These are phyloP conservation scores for Seira musarum DNA, from an alignment of 2,888 invertebrate genomes.

Conservation along the genomic window DNA sequence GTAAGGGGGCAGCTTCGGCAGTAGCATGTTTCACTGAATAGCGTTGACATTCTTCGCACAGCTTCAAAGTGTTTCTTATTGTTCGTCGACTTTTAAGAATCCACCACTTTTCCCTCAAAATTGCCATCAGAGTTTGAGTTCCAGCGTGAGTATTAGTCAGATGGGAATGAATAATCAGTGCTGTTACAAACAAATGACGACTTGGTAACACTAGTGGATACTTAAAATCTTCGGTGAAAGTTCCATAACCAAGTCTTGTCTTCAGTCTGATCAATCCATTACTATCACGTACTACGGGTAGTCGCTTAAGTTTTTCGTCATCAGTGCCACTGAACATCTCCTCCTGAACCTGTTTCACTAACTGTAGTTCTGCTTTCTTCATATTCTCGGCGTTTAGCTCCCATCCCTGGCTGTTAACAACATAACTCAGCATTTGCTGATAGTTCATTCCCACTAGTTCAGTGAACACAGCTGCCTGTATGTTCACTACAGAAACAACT, in stretches of 20 bases:
- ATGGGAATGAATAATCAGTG: neutral
- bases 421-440: too few relatives aligned
- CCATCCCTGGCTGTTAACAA: too few relatives aligned
- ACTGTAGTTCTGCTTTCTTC: too few relatives aligned
- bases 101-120: conserved; percentile 14
- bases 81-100: neutral
- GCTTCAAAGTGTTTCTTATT: neutral
- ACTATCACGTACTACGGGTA: too few relatives aligned
- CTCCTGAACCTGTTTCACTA: too few relatives aligned
- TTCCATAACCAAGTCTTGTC: neutral
- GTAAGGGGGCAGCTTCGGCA: neutral
- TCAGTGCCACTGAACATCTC: too few relatives aligned
- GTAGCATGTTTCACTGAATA: neutral
- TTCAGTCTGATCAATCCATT: conserved; percentile 3
- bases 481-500: too few relatives aligned
- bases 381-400: too few relatives aligned
- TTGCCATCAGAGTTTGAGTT: neutral
- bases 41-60: neutral
- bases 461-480: too few relatives aligned
- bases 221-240: neutral
- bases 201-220: conserved; percentile 10
- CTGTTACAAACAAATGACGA: neutral
- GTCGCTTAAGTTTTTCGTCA: too few relatives aligned
- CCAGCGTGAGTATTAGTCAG: neutral
- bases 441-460: too few relatives aligned